These are phyloP conservation scores for Apodemia duryi DNA, from an alignment of 2,888 invertebrate species.

Conservation along the genomic window DNA sequence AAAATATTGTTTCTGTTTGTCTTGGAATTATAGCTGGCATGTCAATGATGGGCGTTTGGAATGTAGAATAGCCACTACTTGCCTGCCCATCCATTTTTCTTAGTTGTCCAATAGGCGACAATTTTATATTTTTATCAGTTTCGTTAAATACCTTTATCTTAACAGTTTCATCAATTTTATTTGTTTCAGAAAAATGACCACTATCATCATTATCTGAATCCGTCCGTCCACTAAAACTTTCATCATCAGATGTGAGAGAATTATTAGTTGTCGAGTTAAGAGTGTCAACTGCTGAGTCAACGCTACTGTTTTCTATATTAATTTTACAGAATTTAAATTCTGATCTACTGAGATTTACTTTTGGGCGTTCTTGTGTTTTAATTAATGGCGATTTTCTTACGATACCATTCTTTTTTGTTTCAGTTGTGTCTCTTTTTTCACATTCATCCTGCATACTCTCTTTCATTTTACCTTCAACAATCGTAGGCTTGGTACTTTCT, in stretches of 20 bases:
- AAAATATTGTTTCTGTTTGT: constrained; percentile 62
- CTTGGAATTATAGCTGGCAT: constrained; percentile 70
- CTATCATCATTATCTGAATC: constrained; percentile 81
- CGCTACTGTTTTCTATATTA: constrained; percentile 69
- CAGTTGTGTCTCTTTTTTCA: constrained; percentile 62
- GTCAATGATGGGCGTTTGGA: constrained; percentile 70
- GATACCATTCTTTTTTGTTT: constrained; percentile 70
- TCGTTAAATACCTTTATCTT: constrained; percentile 74
- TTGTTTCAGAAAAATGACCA: constrained; percentile 70
- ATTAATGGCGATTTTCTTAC: constrained; percentile 82
- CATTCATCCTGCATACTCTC: constrained; percentile 70
- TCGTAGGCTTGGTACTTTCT: constrained; percentile 60
- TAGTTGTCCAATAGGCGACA: constrained; percentile 63
- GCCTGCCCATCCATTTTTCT: constrained; percentile 70
- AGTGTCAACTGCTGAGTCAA: constrained; percentile 77
- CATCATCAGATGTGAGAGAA: constrained; percentile 72
- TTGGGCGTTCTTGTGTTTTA: constrained; percentile 83
- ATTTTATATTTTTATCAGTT: constrained; percentile 63
- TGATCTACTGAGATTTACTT: constrained; percentile 78
- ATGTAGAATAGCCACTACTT: constrained; percentile 67
- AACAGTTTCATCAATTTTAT: constrained; percentile 72
- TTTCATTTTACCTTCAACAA: constrained; percentile 68
- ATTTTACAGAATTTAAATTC: constrained; percentile 78
- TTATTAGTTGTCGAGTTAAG: constrained; percentile 78
- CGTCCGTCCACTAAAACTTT: constrained; percentile 73